Conservation (phyloP, 1,140 invertebrate species). For the Nasonia vitripennis region DNA sequence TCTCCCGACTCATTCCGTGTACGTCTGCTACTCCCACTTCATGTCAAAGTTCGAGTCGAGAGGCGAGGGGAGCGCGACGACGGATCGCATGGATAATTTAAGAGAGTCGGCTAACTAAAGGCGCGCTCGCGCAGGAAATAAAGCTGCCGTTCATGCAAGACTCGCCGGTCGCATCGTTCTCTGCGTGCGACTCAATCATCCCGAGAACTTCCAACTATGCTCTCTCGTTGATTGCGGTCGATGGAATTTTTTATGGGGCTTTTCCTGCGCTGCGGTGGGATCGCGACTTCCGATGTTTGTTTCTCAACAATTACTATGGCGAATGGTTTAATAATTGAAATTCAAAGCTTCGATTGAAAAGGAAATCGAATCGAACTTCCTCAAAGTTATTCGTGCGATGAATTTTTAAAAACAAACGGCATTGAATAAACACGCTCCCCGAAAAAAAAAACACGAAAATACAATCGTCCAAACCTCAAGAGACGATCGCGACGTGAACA, state of each 20-base stretch:
- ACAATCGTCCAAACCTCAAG: not conserved
- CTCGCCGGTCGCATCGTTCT: not conserved
- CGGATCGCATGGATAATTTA: constrained; percentile 37
- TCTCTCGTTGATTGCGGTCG: constrained; percentile 1
- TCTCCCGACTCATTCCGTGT: not conserved
- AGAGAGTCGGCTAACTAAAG: constrained; percentile 16
- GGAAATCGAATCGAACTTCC: no score
- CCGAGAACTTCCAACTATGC: not conserved
- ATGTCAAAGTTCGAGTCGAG: constrained; percentile 40
- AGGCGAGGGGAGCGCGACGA: not conserved
- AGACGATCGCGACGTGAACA: constrained; percentile 11
- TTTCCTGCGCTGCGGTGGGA: not conserved
- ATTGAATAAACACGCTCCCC: not conserved
- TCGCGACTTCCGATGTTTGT: not conserved
- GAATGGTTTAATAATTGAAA: no score
- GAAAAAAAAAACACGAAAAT: not conserved
- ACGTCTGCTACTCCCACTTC: not conserved
- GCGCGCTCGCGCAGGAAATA: not conserved
- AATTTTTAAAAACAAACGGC: no score
- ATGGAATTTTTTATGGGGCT: not conserved
- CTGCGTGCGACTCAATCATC: not conserved
- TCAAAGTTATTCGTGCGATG: no score
- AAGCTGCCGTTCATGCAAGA: not conserved
- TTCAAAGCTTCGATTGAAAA: no score
- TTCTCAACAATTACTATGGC: not conserved